Base-by-base conservation (phyloP, 2,797 vertebrate genomes). In the Leontopithecus rosalia region DNA sequence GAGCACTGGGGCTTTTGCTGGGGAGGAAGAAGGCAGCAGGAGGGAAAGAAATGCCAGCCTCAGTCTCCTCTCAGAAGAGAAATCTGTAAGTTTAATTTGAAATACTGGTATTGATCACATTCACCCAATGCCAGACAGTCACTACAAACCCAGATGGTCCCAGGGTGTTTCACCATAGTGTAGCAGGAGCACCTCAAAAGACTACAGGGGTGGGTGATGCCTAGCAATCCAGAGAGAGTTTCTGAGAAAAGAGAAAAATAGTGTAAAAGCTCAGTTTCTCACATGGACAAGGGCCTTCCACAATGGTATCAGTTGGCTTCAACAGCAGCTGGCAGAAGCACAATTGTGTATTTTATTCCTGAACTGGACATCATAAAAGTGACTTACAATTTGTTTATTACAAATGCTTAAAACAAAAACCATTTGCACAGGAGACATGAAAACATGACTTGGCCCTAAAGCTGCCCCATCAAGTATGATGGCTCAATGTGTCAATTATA, bases 381-480 rank as follows among this genome's bases (percentile, higher is more conserved):
- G 50, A 92, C 95, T 92, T 72, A 30, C 1, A n/a, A 30, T 19
- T 20, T 64, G 84, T 91, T 97, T 36, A 50, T 89, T 94, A 52
- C 1, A 50, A 61, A 75, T 15, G 33, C 92, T 24, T 22, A 58
- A 58, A 19, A 0, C 1, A 92, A 90, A 94, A 72, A 26, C 88
- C 61, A 39, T 4, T 46, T 46, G 79, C 11, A 36, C 9, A 4
- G 55, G n/a, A 88, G 36, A 39, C 9, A 0, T 14, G 86, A 97
- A 87, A 85, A 57, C 52, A 2, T 17, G 52, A 20, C 95, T 73
- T 4, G 57, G 95, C 89, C 73, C 61, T 39, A 61, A 10, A 20
- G 82, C 39, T 84, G n/a, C 8, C 46, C 24, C 57, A 13, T 83
- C 1, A 12, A 92, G 70, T 39, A 50, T 12, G 28, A 20, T 1